Evolutionary conservation across 53 echinoderm and acorn worm genomes (phyloP), one percentile per base, ranked within the genome.

Genomic region (Paelopatides confundens): DNA sequence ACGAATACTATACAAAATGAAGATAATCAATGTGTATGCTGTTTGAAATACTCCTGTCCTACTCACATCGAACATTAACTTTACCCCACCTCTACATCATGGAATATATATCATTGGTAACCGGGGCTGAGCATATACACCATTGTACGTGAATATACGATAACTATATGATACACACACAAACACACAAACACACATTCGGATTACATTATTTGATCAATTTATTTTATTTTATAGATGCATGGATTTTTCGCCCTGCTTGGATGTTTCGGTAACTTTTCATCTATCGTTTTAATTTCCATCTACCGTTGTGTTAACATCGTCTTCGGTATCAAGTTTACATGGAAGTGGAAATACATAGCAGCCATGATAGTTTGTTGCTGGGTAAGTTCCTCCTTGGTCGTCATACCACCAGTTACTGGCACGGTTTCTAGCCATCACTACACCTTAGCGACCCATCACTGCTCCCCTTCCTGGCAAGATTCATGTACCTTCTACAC

Each of bases 401-500:
- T 51, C 2, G 54, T 2, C 10, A 27, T 81, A 32, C 81, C 81
- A 53, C 49, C 81, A 3, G 33, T 54, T 0, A 14, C 34, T 32
- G 81, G 52, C 2, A 30, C 21, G 3, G 31, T 5, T 1, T 26
- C 33, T 1, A 49, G 17, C 21, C 43, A 49, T 52, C 15, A 12
- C 5, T 81, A 81, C 50, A 81, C 81, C 4, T 28, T 30, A 31
- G 53, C 15, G 26, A 81, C 81, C 30, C 81, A 81, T 81, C 81
- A 81, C 7, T 81, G 81, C 12, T 81, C 81, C 14, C 81, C 81
- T 14, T 81, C 31, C 5, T 81, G 81, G 81, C 14, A 81, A 9
- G 50, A 48, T 34, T 31, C 52, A 51, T 81, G 81, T 17, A 10
- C 34, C n/a, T 48, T 47, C 31, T 81, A 81, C 54, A 81, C 34